Evolutionary conservation across 2,888 invertebrate genomes (phyloP).

Genomic region (Tethea ocularis): DNA sequence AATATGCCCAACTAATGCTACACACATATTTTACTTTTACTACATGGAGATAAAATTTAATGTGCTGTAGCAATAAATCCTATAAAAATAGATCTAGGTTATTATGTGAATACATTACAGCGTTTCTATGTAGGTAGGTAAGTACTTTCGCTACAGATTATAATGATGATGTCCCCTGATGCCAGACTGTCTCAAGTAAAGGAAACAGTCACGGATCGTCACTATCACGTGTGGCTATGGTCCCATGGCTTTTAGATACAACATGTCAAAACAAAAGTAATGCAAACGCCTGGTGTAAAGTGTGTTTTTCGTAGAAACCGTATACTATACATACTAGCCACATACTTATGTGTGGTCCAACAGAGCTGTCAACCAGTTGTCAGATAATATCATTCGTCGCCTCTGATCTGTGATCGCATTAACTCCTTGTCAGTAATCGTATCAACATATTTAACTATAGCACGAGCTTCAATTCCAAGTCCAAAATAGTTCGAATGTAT

Average conservation of each 20-base stretch:
- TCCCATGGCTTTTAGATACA: not conserved
- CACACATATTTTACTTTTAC: slow-evolving; percentile 38
- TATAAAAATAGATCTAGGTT: slow-evolving; percentile 19
- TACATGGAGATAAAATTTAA: slow-evolving; percentile 40
- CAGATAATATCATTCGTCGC: slow-evolving; percentile 60
- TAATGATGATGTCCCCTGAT: too few species aligned
- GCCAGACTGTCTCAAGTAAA: too few species aligned
- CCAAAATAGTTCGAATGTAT: slow-evolving; percentile 27
- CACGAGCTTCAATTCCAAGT: slow-evolving; percentile 26
- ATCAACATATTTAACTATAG: slow-evolving; percentile 38
- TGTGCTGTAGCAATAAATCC: slow-evolving; percentile 34
- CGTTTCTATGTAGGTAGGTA: slow-evolving; percentile 1
- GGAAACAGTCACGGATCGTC: too few species aligned
- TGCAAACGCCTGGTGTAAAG: too few species aligned
- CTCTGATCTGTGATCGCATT: slow-evolving; percentile 41
- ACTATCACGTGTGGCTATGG: too few species aligned
- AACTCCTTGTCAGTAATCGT: slow-evolving; percentile 49
- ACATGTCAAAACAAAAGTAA: slow-evolving; percentile 3
- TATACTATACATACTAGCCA: not conserved
- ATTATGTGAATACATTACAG: not conserved
- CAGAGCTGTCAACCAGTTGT: slow-evolving; percentile 58
- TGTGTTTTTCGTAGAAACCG: slow-evolving; percentile 5
- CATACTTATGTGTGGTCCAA: slow-evolving; percentile 54
- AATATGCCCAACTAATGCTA: slow-evolving; percentile 35
- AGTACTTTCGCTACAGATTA: too few species aligned